Evolutionary conservation across 2,113 vertebrate genomes (phyloP).

Genomic region (Scytalopus superciliaris): DNA sequence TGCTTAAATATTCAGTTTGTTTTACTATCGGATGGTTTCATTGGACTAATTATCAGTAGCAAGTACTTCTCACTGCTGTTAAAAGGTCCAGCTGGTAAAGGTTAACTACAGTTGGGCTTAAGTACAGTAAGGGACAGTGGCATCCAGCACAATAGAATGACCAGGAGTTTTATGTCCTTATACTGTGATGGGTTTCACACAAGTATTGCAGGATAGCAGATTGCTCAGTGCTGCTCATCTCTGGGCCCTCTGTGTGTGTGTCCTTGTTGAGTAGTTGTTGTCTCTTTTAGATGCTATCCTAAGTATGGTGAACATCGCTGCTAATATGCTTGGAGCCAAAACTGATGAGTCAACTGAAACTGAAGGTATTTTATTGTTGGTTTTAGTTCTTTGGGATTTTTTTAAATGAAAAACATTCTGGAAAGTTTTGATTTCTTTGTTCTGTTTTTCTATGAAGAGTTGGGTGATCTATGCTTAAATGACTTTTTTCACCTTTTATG

Average conservation of each 20-base stretch:
- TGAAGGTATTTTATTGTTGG: slow-evolving; percentile 79
- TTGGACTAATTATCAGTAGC: not conserved
- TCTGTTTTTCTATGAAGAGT: not conserved
- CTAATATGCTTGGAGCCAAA: slow-evolving; percentile 95
- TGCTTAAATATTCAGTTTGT: not conserved
- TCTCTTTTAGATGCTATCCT: slow-evolving; percentile 90
- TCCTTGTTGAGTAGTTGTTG: slow-evolving; percentile 2
- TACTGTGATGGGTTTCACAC: accelerated
- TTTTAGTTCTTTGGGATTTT: not conserved
- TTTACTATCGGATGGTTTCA: not conserved
- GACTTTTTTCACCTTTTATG: not conserved
- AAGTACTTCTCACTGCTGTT: not conserved
- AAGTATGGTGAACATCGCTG: slow-evolving; percentile 98
- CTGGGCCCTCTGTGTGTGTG: not conserved
- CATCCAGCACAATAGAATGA: not conserved
- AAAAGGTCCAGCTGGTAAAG: not conserved
- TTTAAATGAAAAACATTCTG: not conserved
- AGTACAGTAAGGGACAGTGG: too few relatives aligned
- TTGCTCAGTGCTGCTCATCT: not conserved
- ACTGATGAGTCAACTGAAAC: slow-evolving; percentile 77
- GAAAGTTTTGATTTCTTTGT: not conserved
- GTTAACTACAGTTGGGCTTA: not conserved
- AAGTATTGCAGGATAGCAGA: not conserved
- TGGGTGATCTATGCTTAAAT: not conserved
- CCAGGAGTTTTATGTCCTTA: not conserved